Conservation (phyloP, 2,113 vertebrate species). For the Dromas ardeola region DNA sequence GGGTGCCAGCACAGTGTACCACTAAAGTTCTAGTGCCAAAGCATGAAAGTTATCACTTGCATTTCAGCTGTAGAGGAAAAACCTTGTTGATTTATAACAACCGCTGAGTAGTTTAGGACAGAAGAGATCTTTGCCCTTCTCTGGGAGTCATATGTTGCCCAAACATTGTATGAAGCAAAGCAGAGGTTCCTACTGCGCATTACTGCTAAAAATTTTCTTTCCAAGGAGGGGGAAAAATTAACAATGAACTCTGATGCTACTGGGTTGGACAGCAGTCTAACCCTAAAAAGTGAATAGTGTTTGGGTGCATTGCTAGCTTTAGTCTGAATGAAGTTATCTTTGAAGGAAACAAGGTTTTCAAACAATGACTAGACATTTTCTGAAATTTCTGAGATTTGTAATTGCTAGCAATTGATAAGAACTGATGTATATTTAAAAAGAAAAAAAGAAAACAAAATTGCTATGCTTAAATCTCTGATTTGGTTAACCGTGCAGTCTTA, state of each 20-base stretch:
- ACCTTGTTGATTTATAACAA: not conserved
- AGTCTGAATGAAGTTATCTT: accelerated
- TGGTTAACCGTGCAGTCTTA: not conserved
- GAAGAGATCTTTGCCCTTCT: not conserved
- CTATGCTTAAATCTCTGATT: not conserved
- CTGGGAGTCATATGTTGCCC: not conserved
- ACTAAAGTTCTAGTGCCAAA: not conserved
- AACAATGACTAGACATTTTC: not conserved
- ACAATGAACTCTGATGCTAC: not conserved
- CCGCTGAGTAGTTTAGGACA: not conserved
- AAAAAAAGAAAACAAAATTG: not conserved
- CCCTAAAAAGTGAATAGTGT: not conserved
- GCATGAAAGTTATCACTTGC: not conserved
- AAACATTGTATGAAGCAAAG: not conserved
- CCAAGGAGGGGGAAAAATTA: not conserved
- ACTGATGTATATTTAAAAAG: not conserved
- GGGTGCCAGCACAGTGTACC: not conserved
- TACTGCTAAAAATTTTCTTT: not conserved
- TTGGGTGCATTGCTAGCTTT: not conserved
- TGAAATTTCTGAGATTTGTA: not conserved
- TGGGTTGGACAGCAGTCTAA: not conserved
- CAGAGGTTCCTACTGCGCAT: not conserved
- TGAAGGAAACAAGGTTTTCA: not conserved
- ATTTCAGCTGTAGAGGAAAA: not conserved
- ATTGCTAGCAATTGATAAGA: not conserved